Evolutionary conservation across 2,888 invertebrate species (phyloP).

Genomic region (Caenorhabditis panamensis): DNA sequence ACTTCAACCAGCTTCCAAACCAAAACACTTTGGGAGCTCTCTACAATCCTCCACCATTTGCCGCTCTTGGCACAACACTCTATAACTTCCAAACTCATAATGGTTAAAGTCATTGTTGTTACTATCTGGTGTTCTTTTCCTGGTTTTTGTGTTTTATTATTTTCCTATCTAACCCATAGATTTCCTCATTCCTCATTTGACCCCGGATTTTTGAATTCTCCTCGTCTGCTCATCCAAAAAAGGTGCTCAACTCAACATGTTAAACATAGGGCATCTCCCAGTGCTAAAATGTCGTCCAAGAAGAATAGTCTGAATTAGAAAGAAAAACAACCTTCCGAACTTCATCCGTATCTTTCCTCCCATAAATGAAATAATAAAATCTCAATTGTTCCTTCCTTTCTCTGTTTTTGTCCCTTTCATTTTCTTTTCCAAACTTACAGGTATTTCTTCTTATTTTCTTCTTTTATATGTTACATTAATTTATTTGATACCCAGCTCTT

Average conservation of each 20-base stretch:
- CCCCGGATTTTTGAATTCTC: conserved; percentile 13
- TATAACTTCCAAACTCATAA: conserved; percentile 68
- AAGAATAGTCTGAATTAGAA: conserved; percentile 50
- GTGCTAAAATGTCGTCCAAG: not conserved
- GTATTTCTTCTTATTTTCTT: conserved; percentile 24
- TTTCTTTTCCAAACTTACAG: conserved; percentile 32
- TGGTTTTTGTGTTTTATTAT: conserved; percentile 4
- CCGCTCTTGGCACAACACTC: conserved; percentile 71
- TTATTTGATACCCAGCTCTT: conserved; percentile 1
- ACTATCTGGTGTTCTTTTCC: not conserved
- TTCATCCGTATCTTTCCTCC: not conserved
- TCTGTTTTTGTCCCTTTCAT: too few relatives aligned
- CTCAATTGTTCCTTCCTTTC: conserved; percentile 20
- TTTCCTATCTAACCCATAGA: not conserved
- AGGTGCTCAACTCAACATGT: conserved; percentile 47
- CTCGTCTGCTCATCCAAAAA: conserved; percentile 54
- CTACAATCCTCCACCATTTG: conserved; percentile 69
- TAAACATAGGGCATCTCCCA: not conserved
- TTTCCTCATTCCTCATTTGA: conserved; percentile 2
- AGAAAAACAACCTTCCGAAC: conserved; percentile 1
- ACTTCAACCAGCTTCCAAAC: conserved; percentile 55
- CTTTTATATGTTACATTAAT: not conserved
- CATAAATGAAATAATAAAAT: conserved; percentile 42
- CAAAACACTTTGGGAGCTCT: conserved; percentile 60
- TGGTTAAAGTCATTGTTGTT: conserved; percentile 24